Conservation (phyloP, 1,140 invertebrate species). For the Plutomurus gul region DNA sequence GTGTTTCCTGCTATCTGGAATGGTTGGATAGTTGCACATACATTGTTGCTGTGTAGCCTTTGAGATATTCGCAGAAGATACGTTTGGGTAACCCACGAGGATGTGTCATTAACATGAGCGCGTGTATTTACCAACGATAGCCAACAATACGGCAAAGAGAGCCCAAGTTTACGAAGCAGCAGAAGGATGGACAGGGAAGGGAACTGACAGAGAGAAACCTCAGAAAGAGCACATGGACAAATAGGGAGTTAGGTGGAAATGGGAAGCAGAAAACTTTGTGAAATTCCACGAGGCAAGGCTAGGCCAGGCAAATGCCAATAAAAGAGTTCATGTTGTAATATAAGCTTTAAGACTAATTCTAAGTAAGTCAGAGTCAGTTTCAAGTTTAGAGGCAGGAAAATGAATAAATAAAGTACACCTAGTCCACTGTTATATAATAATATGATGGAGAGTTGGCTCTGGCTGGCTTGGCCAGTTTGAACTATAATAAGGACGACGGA, state of each 20-base stretch:
- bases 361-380: neutral
- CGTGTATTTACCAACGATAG: neutral
- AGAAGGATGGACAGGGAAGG: neutral
- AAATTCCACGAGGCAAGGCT: constrained; percentile 16
- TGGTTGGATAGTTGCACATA: too few species aligned
- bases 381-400: constrained; percentile 21
- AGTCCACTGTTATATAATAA: too few species aligned
- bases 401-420: constrained; percentile 7
- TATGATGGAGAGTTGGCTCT: neutral
- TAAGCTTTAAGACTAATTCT: too few species aligned
- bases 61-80: neutral
- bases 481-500: too few species aligned
- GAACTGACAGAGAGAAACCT: too few species aligned
- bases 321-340: constrained; percentile 13
- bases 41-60: too few species aligned
- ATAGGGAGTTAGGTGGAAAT: constrained; percentile 28
- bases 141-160: neutral
- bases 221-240: neutral
- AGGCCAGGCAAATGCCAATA: constrained; percentile 19
- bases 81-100: neutral
- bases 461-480: too few species aligned
- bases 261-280: constrained; percentile 7
- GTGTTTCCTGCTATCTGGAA: too few species aligned
- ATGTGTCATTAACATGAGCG: constrained; percentile 8
- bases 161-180: neutral